phyloP scores from a whole-genome alignment of 1,140 invertebrate genomes.

The Drosophila lacteicornis region DNA sequence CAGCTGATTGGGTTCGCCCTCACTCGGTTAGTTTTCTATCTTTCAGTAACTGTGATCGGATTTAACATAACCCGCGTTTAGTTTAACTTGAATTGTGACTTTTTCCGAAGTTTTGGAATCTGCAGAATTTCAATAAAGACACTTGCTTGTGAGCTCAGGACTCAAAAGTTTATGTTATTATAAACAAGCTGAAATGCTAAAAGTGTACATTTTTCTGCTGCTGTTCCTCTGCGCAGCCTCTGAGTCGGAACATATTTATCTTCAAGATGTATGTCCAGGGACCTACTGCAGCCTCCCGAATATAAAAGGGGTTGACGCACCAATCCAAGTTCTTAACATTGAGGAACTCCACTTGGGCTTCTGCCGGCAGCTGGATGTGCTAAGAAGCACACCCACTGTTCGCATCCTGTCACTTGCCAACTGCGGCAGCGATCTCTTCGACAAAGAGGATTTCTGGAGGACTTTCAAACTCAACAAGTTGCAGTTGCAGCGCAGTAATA shows the following conservation, averaged over 20 bases:
- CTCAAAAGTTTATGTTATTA: background rate
- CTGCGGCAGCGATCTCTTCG: background rate
- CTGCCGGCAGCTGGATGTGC: background rate
- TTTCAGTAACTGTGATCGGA: constrained; percentile 1
- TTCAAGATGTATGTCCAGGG: background rate
- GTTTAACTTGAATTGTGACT: too few relatives aligned
- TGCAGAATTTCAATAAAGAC: background rate
- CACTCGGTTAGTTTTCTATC: background rate
- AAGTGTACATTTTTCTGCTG: background rate
- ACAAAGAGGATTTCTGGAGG: background rate
- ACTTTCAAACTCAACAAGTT: background rate
- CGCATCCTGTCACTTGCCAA: background rate
- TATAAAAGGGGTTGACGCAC: background rate
- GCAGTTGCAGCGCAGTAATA: background rate
- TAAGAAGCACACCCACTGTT: background rate
- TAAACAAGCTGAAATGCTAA: background rate
- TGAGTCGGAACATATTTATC: background rate
- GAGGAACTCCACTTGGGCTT: background rate
- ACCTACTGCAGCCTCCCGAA: background rate
- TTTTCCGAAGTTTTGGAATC: background rate
- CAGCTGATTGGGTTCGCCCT: background rate
- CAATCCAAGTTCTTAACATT: background rate
- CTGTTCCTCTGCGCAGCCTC: background rate
- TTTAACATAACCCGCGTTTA: background rate
- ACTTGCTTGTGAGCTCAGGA: too few relatives aligned